Base-by-base conservation (phyloP, 92 coral and sea anemone species). In the Plumapathes pennacea region DNA sequence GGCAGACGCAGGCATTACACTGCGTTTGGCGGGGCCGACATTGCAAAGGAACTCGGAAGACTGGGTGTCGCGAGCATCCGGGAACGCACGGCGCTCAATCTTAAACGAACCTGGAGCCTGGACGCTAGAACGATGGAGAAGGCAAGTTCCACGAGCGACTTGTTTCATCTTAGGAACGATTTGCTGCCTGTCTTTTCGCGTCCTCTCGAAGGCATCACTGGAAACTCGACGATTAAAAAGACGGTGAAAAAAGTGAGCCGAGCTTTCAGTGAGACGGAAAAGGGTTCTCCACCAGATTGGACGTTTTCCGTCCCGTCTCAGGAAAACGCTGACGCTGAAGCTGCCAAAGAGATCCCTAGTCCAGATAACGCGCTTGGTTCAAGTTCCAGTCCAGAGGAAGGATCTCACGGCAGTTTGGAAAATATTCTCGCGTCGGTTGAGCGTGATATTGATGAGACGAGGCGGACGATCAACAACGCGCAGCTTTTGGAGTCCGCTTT, bases 361-460 rank as follows among this genome's bases (percentile, higher is more conserved):
- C 66, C 66, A 4, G 73, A 54, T 9, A 57, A 59, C 25, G 26
- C 64, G 0, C 54, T 63, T 10, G 15, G 41, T 31, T 54, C 75
- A 43, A 54, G 65, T 29, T 12, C 62, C 10, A 38, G 50, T 15
- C 29, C 25, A 33, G 71, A 54, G 4, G 81, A 66, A 25, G 71
- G 72, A 11, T 61, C 79, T 3, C 67, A 58, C 21, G 46, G 57
- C 25, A 77, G 64, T 25, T 47, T 87, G 24, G 95, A 87, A 4
- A 89, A 87, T 60, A 74, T 87, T 7, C 73, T 87, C 5, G 95
- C 77, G 12, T 77, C 95, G 1, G 83, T 87, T 18, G 95, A 87
- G 48, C 80, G 95, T n/a, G 95, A 87, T 32, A 71, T 87, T 36
- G 95, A 82, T 39, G 95, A 87, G 40, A 87, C 95, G 1, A 74